phyloP scores from a whole-genome alignment of 30 jellyfish, hydroid and myxozoan species.

The Chrysaora quinquecirrha region DNA sequence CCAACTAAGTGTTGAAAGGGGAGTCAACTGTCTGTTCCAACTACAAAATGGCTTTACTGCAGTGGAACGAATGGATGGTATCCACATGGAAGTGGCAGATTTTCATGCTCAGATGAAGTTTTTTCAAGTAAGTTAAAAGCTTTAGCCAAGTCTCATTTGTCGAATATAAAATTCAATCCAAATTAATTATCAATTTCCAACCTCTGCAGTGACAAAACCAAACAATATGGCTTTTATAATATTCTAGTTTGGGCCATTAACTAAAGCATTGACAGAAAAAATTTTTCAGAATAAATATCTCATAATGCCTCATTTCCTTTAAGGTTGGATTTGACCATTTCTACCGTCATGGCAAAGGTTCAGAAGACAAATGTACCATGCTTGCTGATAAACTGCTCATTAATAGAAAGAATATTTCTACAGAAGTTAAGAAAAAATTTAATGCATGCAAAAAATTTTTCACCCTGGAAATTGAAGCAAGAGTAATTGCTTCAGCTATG shows the following conservation, averaged over 20 bases:
- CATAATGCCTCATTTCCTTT: background rate
- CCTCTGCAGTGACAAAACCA: background rate
- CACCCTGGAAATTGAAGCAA: constrained; percentile 15
- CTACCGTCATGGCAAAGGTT: background rate
- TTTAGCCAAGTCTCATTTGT: background rate
- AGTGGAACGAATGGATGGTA: constrained; percentile 21
- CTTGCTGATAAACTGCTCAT: constrained; percentile 8
- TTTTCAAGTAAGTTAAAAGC: background rate
- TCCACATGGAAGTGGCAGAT: constrained; percentile 12
- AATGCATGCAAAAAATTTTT: constrained; percentile 28
- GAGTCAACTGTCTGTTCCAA: constrained; percentile 22
- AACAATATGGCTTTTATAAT: background rate
- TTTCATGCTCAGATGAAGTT: constrained; percentile 20
- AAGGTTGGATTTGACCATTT: constrained; percentile 22
- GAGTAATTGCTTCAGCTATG: constrained; percentile 41
- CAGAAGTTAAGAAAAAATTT: constrained; percentile 25
- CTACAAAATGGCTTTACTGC: constrained; percentile 29
- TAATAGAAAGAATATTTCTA: constrained; percentile 19
- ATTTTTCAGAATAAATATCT: background rate
- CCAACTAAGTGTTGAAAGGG: constrained; percentile 25
- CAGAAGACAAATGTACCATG: constrained; percentile 35
- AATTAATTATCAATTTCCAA: background rate
- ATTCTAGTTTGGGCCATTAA: background rate
- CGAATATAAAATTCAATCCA: background rate
- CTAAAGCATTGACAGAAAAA: background rate